Evolutionary conservation across 2,797 vertebrate species (phyloP), one percentile per base, ranked within the genome.

Genomic region (Tokudaia tokunoshimensis): DNA sequence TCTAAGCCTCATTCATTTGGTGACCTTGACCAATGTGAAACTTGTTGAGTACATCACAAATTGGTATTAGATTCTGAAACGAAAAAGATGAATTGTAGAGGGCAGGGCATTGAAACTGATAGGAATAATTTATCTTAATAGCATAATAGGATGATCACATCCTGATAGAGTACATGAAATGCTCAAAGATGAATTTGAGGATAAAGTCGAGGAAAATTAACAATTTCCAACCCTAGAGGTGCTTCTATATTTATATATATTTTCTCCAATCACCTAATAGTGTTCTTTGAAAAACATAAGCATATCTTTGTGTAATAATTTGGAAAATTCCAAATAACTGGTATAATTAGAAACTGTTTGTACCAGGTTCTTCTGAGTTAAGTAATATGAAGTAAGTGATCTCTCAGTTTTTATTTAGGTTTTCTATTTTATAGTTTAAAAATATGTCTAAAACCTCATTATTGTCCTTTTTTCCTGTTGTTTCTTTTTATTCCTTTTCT

Each of bases 121-220:
- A 87, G 44, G 13, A 94, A 97, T 95, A 85, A 92, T 97, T 94
- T 91, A 93, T 97, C 93, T 95, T 97, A 89, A 67, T 50, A 95
- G 61, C 78, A 37, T 83, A 87, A 91, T 95, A 92, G 57, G 76
- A 95, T 96, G 92, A 95, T 94, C 94, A 92, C 65, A 86, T 41
- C 47, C 57, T 75, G 74, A 82, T 74, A 89, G 57, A 34, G 10
- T 61, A 74, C 52, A 79, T 75, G 26, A 92, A 57, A 88, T 93
- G 79, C 70, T 93, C 47, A 19, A 52, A 91, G 72, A 91, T 80
- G 37, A 95, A n/a, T 92, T 52, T 74, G 41, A 84, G 78, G 76
- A 86, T 3, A 78, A 87, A 76, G 24, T 87, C 52, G 20, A 92
- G 50, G 24, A 87, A 87, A 87, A 87, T 55, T 94, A 76, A 87